Conservation (phyloP, 2,797 vertebrate species). For the Saxicola maurus region DNA sequence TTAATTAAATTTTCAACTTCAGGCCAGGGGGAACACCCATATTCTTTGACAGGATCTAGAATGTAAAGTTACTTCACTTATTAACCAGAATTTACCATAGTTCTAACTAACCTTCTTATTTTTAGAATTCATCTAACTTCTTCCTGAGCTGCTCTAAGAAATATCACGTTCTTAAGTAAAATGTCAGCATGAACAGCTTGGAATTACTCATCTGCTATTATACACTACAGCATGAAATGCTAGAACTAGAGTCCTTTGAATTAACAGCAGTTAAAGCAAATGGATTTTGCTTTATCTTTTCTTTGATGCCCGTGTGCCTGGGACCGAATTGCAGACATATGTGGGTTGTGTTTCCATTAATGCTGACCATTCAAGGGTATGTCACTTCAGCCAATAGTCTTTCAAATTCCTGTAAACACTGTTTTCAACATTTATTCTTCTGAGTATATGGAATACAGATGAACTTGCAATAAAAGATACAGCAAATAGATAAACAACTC, state of each 20-base stretch:
- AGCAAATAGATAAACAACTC: not conserved
- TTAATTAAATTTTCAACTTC: conserved; percentile 87
- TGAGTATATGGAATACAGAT: not conserved
- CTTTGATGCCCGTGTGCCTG: not conserved
- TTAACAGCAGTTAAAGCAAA: not conserved
- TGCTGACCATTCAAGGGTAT: not conserved
- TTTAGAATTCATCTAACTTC: not conserved
- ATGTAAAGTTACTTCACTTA: not conserved
- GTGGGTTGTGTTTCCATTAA: not conserved
- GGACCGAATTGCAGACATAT: not conserved
- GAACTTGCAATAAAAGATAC: not conserved
- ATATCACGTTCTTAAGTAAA: not conserved
- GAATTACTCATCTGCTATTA: not conserved
- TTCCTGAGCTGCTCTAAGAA: not conserved
- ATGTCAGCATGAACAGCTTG: not conserved
- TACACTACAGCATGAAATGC: not conserved
- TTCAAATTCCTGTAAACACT: not conserved
- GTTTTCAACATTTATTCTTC: not conserved
- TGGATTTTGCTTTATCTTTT: not conserved
- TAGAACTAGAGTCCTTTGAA: not conserved
- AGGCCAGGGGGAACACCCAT: conserved; percentile 89
- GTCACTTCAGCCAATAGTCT: not conserved
- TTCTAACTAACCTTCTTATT: not conserved
- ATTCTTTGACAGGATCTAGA: conserved; percentile 91
- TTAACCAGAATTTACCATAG: not conserved